Evolutionary conservation across 2,797 vertebrate species (phyloP).

Genomic region (Garrulus glandarius): DNA sequence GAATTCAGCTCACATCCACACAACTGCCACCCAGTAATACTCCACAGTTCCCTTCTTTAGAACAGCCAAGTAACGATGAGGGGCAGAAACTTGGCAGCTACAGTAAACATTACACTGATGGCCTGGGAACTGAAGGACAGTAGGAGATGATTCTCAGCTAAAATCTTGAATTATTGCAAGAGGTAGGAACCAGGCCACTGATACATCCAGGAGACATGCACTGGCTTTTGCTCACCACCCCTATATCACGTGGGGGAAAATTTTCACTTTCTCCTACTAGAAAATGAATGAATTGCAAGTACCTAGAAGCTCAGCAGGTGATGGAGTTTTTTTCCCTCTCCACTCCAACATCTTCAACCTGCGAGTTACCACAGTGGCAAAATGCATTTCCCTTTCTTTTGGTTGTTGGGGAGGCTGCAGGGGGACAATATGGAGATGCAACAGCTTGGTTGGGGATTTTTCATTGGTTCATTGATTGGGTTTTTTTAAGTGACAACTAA

Average conservation of each 20-base stretch:
- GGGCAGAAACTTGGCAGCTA: not conserved
- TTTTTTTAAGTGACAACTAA: not conserved
- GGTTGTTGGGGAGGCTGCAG: accelerated
- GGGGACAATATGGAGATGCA: not conserved
- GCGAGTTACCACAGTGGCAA: not conserved
- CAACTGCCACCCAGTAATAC: not conserved
- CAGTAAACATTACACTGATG: not conserved
- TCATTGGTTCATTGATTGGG: not conserved
- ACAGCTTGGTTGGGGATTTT: not conserved
- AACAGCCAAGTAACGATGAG: not conserved
- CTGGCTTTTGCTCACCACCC: not conserved
- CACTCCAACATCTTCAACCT: not conserved
- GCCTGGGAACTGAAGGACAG: not conserved
- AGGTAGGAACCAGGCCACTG: not conserved
- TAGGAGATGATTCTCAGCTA: not conserved
- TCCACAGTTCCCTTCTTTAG: not conserved
- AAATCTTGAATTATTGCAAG: not conserved
- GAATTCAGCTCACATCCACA: not conserved
- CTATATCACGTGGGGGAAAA: not conserved
- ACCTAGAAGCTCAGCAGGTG: not conserved
- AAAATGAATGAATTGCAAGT: not conserved
- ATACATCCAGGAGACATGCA: accelerated
- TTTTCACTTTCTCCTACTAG: not conserved
- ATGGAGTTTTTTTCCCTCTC: not conserved
- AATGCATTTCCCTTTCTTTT: not conserved